Percentiles rank a stretch among this genome's conserved stretches.
phyloP scores from a whole-genome alignment of 2,113 vertebrate genomes.

The Alces alces region DNA sequence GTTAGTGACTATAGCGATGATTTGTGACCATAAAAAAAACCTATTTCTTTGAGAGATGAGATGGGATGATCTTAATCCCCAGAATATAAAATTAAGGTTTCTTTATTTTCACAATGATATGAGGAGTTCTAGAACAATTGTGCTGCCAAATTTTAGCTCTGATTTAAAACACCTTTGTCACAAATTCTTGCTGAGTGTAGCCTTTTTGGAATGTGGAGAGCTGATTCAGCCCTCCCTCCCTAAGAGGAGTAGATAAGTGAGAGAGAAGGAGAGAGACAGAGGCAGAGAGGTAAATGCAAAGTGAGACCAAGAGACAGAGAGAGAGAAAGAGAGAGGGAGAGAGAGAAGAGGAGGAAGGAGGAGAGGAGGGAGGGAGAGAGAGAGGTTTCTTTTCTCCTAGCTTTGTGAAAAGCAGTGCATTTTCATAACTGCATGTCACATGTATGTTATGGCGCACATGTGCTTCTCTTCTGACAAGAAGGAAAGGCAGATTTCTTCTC shows the following conservation, averaged over 20 bases:
- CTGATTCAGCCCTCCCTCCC: conserved; percentile 11
- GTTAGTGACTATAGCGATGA: background rate
- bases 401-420: background rate
- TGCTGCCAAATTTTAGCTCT: conserved; percentile 51
- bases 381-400: background rate
- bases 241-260: background rate
- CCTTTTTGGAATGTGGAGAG: conserved; percentile 17
- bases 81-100: conserved; percentile 44
- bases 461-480: background rate
- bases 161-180: conserved; percentile 62
- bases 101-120: conserved; percentile 44
- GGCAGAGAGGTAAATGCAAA: too few relatives aligned
- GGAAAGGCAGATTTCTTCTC: background rate
- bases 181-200: conserved; percentile 33
- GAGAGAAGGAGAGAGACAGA: background rate
- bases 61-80: conserved; percentile 19
- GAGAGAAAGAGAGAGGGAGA: background rate
- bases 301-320: background rate
- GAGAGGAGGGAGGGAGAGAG: background rate
- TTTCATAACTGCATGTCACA: background rate
- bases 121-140: conserved; percentile 41
- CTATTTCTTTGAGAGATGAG: conserved; percentile 10
- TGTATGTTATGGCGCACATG: background rate
- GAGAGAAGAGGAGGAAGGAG: too few relatives aligned
- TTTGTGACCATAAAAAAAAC: background rate